Evolutionary conservation across 2,888 invertebrate genomes (phyloP).

Genomic region (Eristalinus aeneus): DNA sequence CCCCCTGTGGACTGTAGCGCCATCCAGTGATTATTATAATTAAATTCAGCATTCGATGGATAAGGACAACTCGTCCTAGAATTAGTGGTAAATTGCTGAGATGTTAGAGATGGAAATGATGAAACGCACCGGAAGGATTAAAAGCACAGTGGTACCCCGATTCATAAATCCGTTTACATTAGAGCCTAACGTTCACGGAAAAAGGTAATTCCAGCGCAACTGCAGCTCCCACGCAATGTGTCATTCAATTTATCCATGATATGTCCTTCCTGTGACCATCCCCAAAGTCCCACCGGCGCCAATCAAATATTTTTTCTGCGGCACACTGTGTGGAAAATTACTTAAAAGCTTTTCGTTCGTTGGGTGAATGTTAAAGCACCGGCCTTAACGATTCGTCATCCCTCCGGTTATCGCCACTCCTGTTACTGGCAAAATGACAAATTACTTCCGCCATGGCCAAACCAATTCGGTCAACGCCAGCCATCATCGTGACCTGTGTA

Average conservation of each 20-base stretch:
- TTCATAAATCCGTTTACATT: no score
- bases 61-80: no score
- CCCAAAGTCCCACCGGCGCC: neutral
- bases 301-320: slow-evolving; percentile 32
- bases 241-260: slow-evolving; percentile 1
- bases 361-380: slow-evolving; percentile 29
- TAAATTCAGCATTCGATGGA: no score
- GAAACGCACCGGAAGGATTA: no score
- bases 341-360: slow-evolving; percentile 57
- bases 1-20: no score
- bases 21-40: no score
- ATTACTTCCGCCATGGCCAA: slow-evolving; percentile 61
- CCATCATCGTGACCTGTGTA: neutral
- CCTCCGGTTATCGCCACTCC: slow-evolving; percentile 50
- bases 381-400: slow-evolving; percentile 19
- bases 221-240: neutral
- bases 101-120: no score
- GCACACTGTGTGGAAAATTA: slow-evolving; percentile 46
- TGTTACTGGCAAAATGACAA: slow-evolving; percentile 63
- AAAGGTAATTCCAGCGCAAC: neutral
- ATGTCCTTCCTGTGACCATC: neutral
- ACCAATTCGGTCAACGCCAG: slow-evolving; percentile 34
- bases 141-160: no score
- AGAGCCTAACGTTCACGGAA: no score
- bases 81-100: no score